These are phyloP conservation scores for Agrochola macilenta DNA, from an alignment of 2,888 invertebrate species.

Conservation along the genomic window DNA sequence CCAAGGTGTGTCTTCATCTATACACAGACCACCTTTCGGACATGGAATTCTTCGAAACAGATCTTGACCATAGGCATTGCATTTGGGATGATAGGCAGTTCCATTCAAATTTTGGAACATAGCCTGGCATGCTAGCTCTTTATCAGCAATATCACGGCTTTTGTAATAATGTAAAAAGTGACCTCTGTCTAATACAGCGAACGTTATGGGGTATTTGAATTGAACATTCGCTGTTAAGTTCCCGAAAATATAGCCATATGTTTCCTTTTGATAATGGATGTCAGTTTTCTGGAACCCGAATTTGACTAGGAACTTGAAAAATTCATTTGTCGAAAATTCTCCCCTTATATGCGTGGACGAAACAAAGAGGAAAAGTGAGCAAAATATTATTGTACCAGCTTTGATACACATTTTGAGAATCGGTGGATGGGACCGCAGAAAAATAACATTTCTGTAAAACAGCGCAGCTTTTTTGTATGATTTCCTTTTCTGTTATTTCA, in stretches of 20 bases:
- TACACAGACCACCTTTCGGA: conserved; percentile 93
- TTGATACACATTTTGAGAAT: conserved; percentile 80
- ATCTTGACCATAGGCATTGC: conserved; percentile 94
- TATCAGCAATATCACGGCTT: conserved; percentile 91
- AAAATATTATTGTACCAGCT: conserved; percentile 77
- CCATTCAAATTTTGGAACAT: conserved; percentile 97
- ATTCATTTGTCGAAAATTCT: conserved; percentile 91
- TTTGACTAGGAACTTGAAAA: conserved; percentile 97
- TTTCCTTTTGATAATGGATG: conserved; percentile 95
- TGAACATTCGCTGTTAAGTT: conserved; percentile 95
- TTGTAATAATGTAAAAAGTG: conserved; percentile 97
- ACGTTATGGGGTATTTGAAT: conserved; percentile 93
- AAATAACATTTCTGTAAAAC: conserved; percentile 62
- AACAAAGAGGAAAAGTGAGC: conserved; percentile 73
- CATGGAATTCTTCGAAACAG: conserved; percentile 97
- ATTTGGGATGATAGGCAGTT: conserved; percentile 96
- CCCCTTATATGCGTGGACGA: conserved; percentile 84
- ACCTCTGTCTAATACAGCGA: conserved; percentile 97
- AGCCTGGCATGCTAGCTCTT: conserved; percentile 94
- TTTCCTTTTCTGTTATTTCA: conserved; percentile 27
- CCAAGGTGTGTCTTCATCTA: conserved; percentile 96
- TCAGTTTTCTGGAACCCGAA: conserved; percentile 99
- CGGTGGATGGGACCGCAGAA: conserved; percentile 32
- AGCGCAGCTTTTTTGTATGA: conserved; percentile 15
- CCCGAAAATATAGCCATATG: conserved; percentile 98